Evolutionary conservation across 2,113 vertebrate genomes (phyloP).

Genomic region (Nannospalax galili): DNA sequence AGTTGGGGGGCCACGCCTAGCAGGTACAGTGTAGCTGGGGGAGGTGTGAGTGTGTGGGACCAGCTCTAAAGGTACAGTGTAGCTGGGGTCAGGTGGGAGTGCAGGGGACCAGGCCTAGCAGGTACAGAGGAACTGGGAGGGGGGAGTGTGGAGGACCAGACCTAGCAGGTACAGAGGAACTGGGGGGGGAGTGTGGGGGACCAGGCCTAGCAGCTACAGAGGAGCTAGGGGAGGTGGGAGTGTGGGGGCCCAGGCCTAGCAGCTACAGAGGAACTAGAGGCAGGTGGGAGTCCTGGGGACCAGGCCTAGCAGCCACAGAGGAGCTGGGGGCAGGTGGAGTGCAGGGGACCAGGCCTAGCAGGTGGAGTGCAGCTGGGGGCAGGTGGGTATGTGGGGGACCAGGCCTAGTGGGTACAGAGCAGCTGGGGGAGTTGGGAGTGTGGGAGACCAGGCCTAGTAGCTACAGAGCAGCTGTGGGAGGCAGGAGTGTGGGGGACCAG

Average conservation of each 20-base stretch:
- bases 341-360: neutral
- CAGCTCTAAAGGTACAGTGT: neutral
- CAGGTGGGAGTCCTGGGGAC: neutral
- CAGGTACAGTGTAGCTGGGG: neutral
- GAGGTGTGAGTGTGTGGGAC: fast-evolving
- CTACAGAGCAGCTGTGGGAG: neutral
- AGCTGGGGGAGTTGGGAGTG: too few species aligned
- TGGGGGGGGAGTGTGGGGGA: neutral
- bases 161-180: too few species aligned
- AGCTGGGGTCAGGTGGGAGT: neutral
- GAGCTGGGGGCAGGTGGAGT: neutral
- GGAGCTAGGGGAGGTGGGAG: too few species aligned
- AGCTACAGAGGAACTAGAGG: neutral
- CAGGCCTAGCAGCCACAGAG: too few species aligned
- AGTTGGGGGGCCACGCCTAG: neutral
- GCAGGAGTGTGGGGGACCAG: neutral
- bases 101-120: neutral
- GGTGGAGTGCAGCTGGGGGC: neutral
- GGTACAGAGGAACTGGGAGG: fast-evolving
- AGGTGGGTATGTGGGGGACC: too few species aligned
- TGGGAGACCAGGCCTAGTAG: neutral
- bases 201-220: too few species aligned
- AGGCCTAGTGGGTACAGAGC: neutral
- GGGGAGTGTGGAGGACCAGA: neutral
- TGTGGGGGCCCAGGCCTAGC: too few species aligned